Evolutionary conservation across 2,888 invertebrate genomes (phyloP).

Genomic region (Anoncus sp.): DNA sequence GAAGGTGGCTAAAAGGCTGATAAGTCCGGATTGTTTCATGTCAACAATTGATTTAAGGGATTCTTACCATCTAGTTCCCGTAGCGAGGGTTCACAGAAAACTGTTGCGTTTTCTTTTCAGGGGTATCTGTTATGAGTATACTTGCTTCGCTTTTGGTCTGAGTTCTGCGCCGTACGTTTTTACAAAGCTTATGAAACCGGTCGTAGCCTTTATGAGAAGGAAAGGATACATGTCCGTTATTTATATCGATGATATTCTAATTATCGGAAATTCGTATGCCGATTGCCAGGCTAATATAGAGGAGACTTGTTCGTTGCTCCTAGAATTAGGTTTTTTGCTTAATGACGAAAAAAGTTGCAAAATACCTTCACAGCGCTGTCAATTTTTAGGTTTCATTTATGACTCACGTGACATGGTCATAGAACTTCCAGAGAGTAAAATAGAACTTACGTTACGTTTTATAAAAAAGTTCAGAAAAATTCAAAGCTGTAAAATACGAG

Average conservation of each 20-base stretch:
- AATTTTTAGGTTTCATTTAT: too few species aligned
- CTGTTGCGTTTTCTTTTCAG: slow-evolving; percentile 13
- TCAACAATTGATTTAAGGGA: slow-evolving; percentile 16
- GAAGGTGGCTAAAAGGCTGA: slow-evolving; percentile 59
- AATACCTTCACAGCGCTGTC: too few species aligned
- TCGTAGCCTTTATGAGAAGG: too few species aligned
- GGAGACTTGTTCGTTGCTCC: too few species aligned
- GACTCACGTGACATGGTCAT: too few species aligned
- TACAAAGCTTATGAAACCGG: slow-evolving; percentile 28
- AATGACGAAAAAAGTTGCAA: too few species aligned
- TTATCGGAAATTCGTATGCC: too few species aligned
- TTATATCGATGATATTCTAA: too few species aligned
- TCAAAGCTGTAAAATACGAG: neutral
- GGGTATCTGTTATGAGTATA: slow-evolving; percentile 14
- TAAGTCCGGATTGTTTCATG: slow-evolving; percentile 34
- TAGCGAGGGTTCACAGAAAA: slow-evolving; percentile 25
- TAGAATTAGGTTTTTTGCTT: too few species aligned
- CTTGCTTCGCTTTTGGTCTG: slow-evolving; percentile 17
- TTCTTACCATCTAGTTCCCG: slow-evolving; percentile 7
- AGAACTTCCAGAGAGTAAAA: too few species aligned
- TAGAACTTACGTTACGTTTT: neutral
- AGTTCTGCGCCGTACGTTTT: slow-evolving; percentile 12
- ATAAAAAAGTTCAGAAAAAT: neutral
- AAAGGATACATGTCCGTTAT: too few species aligned
- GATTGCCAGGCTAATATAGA: too few species aligned